phyloP scores from a whole-genome alignment of 37 sponge, comb jelly and placozoan genomes.

The Haliclona indistincta region DNA sequence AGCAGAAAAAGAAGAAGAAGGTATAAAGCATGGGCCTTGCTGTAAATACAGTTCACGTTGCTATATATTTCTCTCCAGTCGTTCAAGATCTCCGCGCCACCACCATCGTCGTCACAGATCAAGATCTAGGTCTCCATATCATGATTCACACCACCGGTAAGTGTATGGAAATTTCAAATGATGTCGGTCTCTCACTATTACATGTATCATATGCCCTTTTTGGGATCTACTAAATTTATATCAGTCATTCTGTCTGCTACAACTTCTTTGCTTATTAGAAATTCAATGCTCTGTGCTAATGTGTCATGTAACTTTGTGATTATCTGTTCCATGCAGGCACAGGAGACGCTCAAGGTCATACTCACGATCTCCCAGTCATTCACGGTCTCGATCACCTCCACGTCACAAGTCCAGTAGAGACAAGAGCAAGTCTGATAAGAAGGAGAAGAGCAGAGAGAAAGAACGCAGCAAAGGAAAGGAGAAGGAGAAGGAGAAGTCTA shows the following conservation, averaged over 20 bases:
- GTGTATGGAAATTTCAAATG: too few relatives aligned
- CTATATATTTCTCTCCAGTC: too few relatives aligned
- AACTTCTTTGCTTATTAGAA: too few relatives aligned
- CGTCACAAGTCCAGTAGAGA: conserved; percentile 2
- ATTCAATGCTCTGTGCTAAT: too few relatives aligned
- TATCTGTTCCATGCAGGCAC: neutral
- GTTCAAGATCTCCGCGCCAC: too few relatives aligned
- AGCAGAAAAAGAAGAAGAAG: neutral
- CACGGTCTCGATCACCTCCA: conserved; percentile 9
- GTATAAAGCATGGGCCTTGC: neutral
- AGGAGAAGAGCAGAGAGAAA: conserved; percentile 10
- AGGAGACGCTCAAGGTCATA: too few relatives aligned
- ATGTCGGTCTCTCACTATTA: too few relatives aligned
- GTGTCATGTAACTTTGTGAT: too few relatives aligned
- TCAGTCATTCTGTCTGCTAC: too few relatives aligned
- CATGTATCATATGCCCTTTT: too few relatives aligned
- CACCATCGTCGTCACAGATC: conserved; percentile 42
- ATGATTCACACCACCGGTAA: conserved; percentile 3
- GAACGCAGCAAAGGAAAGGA: conserved; percentile 6
- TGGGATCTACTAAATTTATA: too few relatives aligned
- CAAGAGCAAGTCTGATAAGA: neutral
- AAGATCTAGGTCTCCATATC: conserved; percentile 9
- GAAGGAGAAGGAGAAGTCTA: neutral
- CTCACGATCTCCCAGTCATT: conserved; percentile 8
- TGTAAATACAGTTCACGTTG: too few relatives aligned